Conservation (phyloP, 2,113 vertebrate genomes). For the Paramormyrops kingsleyae region DNA sequence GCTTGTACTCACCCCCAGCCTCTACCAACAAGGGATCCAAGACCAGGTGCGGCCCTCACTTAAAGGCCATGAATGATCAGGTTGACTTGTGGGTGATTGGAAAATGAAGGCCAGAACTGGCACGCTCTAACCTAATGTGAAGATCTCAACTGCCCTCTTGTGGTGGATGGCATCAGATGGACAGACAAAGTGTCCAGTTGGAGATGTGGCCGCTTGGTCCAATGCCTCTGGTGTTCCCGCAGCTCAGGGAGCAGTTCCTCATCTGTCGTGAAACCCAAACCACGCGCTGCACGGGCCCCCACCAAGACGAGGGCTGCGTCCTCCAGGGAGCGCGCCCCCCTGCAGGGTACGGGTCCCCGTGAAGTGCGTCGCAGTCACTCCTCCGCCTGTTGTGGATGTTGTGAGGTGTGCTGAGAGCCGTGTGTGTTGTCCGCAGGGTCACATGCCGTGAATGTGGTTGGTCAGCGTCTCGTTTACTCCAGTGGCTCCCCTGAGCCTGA, state of each 20-base stretch:
- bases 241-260: constrained; percentile 68
- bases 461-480: constrained; percentile 61
- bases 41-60: constrained; percentile 45
- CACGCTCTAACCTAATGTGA: not conserved
- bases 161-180: not conserved
- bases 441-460: constrained; percentile 61
- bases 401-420: constrained; percentile 40
- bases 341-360: constrained; percentile 61
- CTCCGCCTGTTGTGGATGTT: constrained; percentile 4
- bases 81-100: not conserved
- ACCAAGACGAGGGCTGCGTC: constrained; percentile 49
- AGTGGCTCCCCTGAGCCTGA: constrained; percentile 56
- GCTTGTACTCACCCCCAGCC: constrained; percentile 62
- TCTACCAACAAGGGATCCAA: constrained; percentile 50
- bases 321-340: constrained; percentile 49
- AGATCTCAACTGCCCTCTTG: not conserved
- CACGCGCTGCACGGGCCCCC: constrained; percentile 52
- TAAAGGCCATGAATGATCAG: not conserved
- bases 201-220: not conserved
- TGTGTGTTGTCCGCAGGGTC: constrained; percentile 27
- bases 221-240: constrained; percentile 18
- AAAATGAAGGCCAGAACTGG: not conserved
- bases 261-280: constrained; percentile 53
- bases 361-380: not conserved
- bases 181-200: not conserved